Evolutionary conservation across 2,888 invertebrate genomes (phyloP), one percentile per base, ranked within the genome.

Genomic region (Congeria kusceri): DNA sequence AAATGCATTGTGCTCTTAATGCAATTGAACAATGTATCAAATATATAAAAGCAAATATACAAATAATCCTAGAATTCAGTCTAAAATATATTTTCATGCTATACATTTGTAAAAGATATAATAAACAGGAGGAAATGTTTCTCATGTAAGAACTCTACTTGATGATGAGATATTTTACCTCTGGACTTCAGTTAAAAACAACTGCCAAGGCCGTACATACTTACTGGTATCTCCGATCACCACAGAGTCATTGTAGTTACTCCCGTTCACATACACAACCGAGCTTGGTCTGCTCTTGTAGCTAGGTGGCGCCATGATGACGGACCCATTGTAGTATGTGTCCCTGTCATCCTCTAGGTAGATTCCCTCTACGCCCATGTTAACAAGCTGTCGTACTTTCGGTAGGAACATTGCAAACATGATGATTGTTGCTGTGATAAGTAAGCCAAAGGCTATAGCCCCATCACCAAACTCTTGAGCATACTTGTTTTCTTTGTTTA

Each of bases 331-430:
- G 59, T 90, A 88, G 77, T 88, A 89, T 1, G 90, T 87, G 39
- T 91, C 89, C 18, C 87, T 71, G 75, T 91, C 92, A 65, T 92
- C 92, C 72, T 92, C 92, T n/a, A 91, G 84, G 64, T 91, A 92
- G 58, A 91, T 90, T 1, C 96, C 97, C 91, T 98, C 97, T 89
- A 97, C 96, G 61, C 98, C 98, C 95, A 98, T 96, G 62, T 98
- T 98, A 0, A 98, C 98, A 89, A 98, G 94, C 90, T 98, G 97
- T 53, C 98, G 95, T 39, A 98, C 98, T 94, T 94, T 98, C 44
- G 98, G 94, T 94, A 98, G 96, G 94, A 98, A 98, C 98, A 98
- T 98, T 73, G 98, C 96, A 88, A 97, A 95, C 94, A 98, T 97
- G 67, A 98, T 96, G 59, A 97, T 96, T 15, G 96, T 95, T 83